Evolutionary conservation across 92 coral and sea anemone species (phyloP).

Genomic region (Palythoa caribaeorum): DNA sequence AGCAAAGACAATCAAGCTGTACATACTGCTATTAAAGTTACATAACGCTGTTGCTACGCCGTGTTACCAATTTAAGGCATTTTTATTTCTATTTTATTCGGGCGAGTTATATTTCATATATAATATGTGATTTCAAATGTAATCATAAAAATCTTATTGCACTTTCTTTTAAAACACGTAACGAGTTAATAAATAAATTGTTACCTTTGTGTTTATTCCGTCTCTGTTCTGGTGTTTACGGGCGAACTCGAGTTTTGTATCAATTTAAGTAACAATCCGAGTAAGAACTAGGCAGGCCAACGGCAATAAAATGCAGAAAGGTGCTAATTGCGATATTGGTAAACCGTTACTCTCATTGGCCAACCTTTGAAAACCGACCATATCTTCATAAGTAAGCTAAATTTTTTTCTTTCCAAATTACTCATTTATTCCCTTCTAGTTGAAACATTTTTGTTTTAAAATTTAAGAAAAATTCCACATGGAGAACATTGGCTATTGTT

Average conservation of each 20-base stretch:
- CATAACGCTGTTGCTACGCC: background rate
- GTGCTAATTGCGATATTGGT: too few species aligned
- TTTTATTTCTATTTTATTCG: background rate
- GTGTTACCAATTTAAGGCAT: background rate
- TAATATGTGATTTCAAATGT: background rate
- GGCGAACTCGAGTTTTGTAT: too few species aligned
- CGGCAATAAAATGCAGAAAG: too few species aligned
- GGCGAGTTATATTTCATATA: background rate
- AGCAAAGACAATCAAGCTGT: background rate
- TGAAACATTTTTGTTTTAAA: too few species aligned
- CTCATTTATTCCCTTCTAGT: too few species aligned
- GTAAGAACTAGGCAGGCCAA: too few species aligned
- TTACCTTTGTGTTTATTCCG: background rate
- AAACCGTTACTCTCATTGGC: background rate
- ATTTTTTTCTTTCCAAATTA: too few species aligned
- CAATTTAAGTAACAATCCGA: too few species aligned
- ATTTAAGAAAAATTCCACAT: too few species aligned
- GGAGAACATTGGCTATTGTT: too few species aligned
- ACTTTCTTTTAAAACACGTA: background rate
- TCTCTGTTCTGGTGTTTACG: background rate
- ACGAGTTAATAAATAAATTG: background rate
- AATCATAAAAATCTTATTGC: background rate
- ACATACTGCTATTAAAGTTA: background rate
- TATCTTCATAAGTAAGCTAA: too few species aligned
- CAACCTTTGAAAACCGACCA: too few species aligned